These are phyloP conservation scores for Aphidoletes aphidimyza DNA, from an alignment of 2,888 invertebrate genomes.

Conservation along the genomic window DNA sequence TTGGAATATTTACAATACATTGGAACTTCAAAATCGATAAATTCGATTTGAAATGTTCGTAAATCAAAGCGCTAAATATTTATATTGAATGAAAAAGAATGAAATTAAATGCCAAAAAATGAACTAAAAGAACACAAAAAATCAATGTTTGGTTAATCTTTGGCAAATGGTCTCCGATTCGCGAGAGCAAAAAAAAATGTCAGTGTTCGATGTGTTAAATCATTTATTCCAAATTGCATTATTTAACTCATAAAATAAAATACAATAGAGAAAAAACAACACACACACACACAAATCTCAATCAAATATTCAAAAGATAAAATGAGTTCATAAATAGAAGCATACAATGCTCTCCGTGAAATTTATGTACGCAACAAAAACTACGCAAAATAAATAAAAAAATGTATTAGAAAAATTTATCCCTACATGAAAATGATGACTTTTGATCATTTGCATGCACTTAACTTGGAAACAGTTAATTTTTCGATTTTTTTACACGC, in stretches of 20 bases:
- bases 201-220: not conserved
- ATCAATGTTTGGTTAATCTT: not conserved
- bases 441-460: not conserved
- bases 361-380: slow-evolving; percentile 4
- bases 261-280: not conserved
- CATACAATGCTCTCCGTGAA: not conserved
- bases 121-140: not conserved
- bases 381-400: slow-evolving; percentile 6
- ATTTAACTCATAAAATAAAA: not conserved
- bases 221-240: not conserved
- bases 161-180: no score
- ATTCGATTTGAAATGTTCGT: no score
- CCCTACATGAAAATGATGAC: not conserved
- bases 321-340: not conserved
- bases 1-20: no score
- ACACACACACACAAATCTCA: slow-evolving; percentile 5
- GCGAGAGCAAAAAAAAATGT: not conserved
- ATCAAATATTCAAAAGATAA: not conserved
- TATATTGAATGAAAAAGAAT: no score
- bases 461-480: not conserved
- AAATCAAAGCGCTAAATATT: no score
- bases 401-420: slow-evolving; percentile 40
- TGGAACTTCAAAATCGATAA: no score
- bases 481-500: not conserved
- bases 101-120: no score